Evolutionary conservation across 2,113 vertebrate species (phyloP).

Genomic region (Sander vitreus): DNA sequence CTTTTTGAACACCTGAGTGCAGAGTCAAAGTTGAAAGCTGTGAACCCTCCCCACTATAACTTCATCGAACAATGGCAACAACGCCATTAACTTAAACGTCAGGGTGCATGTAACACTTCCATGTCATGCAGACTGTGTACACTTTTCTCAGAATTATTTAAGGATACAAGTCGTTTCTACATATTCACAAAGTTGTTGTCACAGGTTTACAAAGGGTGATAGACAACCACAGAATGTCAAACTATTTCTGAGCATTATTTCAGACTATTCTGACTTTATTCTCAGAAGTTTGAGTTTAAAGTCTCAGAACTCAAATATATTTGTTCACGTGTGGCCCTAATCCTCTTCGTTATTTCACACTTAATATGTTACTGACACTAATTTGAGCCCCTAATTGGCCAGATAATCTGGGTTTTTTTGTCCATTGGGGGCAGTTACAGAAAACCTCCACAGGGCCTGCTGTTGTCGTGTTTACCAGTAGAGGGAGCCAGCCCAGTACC

Average conservation of each 20-base stretch:
- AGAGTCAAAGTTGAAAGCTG: too few species aligned
- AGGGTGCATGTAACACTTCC: background rate
- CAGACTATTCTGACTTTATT: background rate
- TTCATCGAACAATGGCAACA: too few species aligned
- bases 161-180: background rate
- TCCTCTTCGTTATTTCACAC: too few species aligned
- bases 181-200: background rate
- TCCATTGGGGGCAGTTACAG: background rate
- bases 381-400: background rate
- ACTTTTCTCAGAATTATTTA: background rate
- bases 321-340: too few species aligned
- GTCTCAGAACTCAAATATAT: too few species aligned
- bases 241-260: background rate
- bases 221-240: background rate
- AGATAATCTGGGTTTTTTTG: background rate
- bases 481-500: conserved; percentile 10
- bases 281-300: too few species aligned
- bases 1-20: too few species aligned
- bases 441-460: background rate
- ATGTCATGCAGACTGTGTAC: background rate
- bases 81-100: background rate
- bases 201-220: background rate
- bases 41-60: too few species aligned
- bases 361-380: background rate
- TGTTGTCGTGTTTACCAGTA: background rate